Evolutionary conservation across 2,888 invertebrate species (phyloP).

Genomic region (Iphiclides podalirius): DNA sequence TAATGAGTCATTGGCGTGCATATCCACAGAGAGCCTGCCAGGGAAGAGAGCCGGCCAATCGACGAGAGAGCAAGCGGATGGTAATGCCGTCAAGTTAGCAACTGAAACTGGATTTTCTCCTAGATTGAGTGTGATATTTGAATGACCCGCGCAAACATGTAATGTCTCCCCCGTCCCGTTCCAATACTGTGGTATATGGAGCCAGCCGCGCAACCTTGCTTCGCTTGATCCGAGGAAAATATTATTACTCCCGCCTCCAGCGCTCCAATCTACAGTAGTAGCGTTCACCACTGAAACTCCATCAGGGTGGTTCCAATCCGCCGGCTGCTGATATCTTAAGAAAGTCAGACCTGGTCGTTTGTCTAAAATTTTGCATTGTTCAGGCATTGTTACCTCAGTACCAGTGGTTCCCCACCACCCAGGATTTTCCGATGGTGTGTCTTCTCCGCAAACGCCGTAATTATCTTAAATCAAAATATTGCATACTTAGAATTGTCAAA

Average conservation of each 20-base stretch:
- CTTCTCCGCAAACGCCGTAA: constrained; percentile 92
- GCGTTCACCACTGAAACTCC: constrained; percentile 92
- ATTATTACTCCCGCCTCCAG: constrained; percentile 84
- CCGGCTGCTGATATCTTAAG: constrained; percentile 92
- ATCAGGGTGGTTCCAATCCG: constrained; percentile 93
- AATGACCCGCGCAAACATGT: constrained; percentile 89
- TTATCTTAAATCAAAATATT: constrained; percentile 72
- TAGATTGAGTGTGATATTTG: constrained; percentile 84
- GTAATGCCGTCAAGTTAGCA: constrained; percentile 83
- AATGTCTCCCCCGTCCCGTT: constrained; percentile 83
- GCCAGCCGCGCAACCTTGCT: constrained; percentile 89
- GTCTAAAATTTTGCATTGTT: constrained; percentile 88
- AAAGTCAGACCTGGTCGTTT: constrained; percentile 93
- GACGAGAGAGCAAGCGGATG: constrained; percentile 85
- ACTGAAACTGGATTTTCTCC: constrained; percentile 73
- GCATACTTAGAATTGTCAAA: no score
- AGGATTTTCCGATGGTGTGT: constrained; percentile 88
- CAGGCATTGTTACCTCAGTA: constrained; percentile 85
- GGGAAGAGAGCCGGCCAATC: constrained; percentile 84
- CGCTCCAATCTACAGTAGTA: constrained; percentile 89
- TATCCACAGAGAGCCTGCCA: constrained; percentile 83
- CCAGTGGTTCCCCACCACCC: constrained; percentile 96
- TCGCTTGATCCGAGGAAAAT: constrained; percentile 86
- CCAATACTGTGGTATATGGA: constrained; percentile 89
- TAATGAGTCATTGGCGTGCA: constrained; percentile 83